A percentile compares a stretch with the other conserved stretches of the same genome.
Evolutionary conservation across 1,140 invertebrate species (phyloP).

Genomic region (Leptopilina boulardi): DNA sequence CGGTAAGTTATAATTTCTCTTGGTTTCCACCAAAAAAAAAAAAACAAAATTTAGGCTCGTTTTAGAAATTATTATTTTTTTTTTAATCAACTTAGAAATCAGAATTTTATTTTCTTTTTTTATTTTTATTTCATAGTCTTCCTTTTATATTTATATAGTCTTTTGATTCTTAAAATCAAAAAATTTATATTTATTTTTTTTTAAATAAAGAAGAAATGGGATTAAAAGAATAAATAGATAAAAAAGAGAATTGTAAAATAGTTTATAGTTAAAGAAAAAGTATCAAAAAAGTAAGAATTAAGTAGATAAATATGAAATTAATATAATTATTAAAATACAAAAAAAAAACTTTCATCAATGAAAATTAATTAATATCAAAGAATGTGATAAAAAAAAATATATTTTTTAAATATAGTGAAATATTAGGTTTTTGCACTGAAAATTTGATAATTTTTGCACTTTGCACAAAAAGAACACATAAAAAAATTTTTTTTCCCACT

Average conservation of each 20-base stretch:
- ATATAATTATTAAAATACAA: neutral
- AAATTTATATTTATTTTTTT: too few relatives aligned
- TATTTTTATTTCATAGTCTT: neutral
- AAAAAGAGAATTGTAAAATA: too few relatives aligned
- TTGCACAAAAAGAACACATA: neutral
- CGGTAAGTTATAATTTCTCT: conserved; percentile 95
- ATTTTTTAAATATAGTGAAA: neutral
- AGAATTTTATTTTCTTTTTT: conserved; percentile 18
- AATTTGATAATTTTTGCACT: neutral
- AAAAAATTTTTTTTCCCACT: neutral
- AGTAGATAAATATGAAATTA: neutral
- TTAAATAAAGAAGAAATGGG: too few relatives aligned
- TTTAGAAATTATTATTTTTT: conserved; percentile 1
- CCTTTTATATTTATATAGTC: too few relatives aligned
- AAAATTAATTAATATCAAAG: neutral
- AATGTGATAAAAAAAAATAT: too few relatives aligned
- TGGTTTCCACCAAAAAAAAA: conserved; percentile 70
- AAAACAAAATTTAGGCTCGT: conserved; percentile 35
- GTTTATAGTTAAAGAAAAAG: too few relatives aligned
- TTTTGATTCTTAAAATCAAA: too few relatives aligned
- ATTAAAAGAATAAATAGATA: too few relatives aligned
- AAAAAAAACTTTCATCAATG: neutral
- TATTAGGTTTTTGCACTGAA: neutral
- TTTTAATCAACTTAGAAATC: neutral
- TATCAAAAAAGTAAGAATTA: neutral